Base-by-base conservation (phyloP, 23 tunicate genomes). In the Corella eumyota region DNA sequence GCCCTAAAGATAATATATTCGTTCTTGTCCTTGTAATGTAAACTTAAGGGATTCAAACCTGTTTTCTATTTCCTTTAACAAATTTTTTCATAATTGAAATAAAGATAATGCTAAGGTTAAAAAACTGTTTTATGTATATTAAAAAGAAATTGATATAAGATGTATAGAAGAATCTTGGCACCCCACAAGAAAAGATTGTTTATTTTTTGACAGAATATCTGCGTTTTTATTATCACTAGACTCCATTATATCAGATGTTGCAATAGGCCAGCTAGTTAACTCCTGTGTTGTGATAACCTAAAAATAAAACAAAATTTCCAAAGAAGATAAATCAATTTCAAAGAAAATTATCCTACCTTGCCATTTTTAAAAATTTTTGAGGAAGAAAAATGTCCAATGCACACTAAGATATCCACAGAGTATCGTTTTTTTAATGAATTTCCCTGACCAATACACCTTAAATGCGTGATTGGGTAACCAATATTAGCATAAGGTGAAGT, bases 401-500 rank as follows among this genome's bases (percentile, higher is more conserved):
- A 78, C 19, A 79, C 65, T 1, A 88, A 60, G 11, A 73, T 20
- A 73, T 88, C 96, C 13, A 88, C 75, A 17, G 27, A 54, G 25
- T 54, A 52, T 25, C 47, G 68, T 31, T 34, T 33, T 55, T 2
- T n/a, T 44, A 21, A 15, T 29, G 55, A 30, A 55, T 65, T 58
- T 44, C 30, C 36, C 64, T 56, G 63, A 59, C 45, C 1, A 77
- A 68, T 1, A 88, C 45, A 21, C 28, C 72, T 62, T 13, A 88
- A 65, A 25, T 72, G 72, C 1, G 81, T 88, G 68, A 88, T 73
- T 4, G 88, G 87, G 55, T 88, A 80, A 27, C 96, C 90, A 48
- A 79, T 56, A 35, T 79, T 56, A 17, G 77, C 71, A 56, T 77
- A 88, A 2, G 72, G 77, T 7, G 70, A 29, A 1, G 73, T 0